phyloP scores from a whole-genome alignment of 2,113 vertebrate genomes.

The Erinaceus europaeus region DNA sequence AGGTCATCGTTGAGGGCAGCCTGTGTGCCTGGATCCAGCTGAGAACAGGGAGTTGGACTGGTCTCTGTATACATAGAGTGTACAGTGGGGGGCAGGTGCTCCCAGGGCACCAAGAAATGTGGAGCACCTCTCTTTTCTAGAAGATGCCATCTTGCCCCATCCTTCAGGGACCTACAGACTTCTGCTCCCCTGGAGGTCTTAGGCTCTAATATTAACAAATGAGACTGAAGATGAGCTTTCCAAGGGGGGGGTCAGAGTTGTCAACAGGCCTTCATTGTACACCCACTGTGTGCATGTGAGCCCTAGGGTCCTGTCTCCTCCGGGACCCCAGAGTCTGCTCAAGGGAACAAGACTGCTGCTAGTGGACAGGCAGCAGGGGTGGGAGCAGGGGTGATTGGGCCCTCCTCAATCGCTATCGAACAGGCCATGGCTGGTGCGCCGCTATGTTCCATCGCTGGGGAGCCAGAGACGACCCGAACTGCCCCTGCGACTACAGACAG shows the following conservation, averaged over 20 bases:
- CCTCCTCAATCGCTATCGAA: too few relatives aligned
- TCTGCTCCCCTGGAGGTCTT: not conserved
- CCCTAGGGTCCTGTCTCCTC: not conserved
- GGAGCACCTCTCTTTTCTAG: not conserved
- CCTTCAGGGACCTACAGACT: not conserved
- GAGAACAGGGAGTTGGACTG: rapidly evolving
- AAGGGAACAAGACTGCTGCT: not conserved
- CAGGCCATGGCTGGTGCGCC: too few relatives aligned
- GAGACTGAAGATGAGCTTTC: not conserved
- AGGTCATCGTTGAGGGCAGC: not conserved
- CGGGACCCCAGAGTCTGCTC: not conserved
- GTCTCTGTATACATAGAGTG: not conserved
- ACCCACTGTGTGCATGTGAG: not conserved
- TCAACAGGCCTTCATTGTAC: not conserved
- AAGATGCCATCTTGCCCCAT: not conserved
- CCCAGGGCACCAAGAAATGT: too few relatives aligned
- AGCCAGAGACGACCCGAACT: too few relatives aligned
- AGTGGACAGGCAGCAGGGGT: not conserved
- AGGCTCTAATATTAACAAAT: not conserved
- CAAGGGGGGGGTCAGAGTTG: not conserved
- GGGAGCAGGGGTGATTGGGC: not conserved
- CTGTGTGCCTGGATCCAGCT: not conserved
- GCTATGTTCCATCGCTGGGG: too few relatives aligned
- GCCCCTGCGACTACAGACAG: too few relatives aligned
- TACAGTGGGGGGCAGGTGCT: rapidly evolving